Percentiles rank a stretch among this genome's conserved stretches.
Conservation (phyloP, 2,888 invertebrate species). For the Abrostola triplasia region DNA sequence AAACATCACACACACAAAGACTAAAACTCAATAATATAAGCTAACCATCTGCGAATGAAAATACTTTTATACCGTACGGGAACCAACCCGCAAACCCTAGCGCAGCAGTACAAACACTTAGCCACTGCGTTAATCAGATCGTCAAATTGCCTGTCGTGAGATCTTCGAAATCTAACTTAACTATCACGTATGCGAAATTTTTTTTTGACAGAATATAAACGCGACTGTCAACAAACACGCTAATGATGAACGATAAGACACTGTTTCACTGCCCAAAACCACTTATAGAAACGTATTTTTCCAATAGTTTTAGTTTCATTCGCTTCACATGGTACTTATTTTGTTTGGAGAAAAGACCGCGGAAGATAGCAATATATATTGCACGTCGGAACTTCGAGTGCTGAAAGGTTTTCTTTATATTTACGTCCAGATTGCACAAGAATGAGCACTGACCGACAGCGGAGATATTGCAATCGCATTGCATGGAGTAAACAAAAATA, state of each 20-base stretch:
- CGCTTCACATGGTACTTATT: conserved; percentile 16
- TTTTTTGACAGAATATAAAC: no score
- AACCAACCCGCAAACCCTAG: no score
- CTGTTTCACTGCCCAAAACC: no score
- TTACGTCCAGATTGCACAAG: conserved; percentile 30
- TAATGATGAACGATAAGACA: neutral
- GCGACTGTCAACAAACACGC: neutral
- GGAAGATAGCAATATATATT: conserved; percentile 43
- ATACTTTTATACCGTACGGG: no score
- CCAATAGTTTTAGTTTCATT: conserved; percentile 1
- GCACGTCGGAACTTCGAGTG: conserved; percentile 25
- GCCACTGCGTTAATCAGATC: no score
- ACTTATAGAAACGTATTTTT: neutral
- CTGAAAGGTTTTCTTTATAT: conserved; percentile 38
- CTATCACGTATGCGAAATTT: no score
- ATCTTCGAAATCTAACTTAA: no score
- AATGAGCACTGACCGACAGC: conserved; percentile 40
- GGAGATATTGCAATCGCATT: conserved; percentile 20
- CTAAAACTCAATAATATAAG: no score
- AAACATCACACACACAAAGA: no score
- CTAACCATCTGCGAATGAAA: no score
- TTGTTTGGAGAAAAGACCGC: conserved; percentile 27
- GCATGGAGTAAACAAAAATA: conserved; percentile 25
- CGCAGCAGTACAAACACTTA: no score
- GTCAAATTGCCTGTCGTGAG: no score